Evolutionary conservation across 2,888 invertebrate genomes (phyloP).

Genomic region (Aromia moschata): DNA sequence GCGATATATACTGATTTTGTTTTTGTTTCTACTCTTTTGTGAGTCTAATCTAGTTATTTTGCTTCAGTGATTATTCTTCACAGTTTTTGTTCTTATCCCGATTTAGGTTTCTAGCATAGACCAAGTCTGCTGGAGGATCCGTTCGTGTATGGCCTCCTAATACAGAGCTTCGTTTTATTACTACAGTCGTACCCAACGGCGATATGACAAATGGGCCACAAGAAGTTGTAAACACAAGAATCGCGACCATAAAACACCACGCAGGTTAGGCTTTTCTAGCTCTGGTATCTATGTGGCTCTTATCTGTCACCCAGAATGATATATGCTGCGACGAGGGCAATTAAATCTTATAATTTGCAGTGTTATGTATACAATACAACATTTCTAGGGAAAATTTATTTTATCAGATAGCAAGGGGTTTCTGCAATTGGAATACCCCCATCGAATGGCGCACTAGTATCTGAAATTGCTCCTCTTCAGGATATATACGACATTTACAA

Average conservation of each 20-base stretch:
- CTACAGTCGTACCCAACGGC: conserved; percentile 37
- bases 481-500: not conserved
- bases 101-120: too few species aligned
- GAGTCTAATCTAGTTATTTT: too few species aligned
- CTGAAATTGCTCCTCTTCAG: conserved; percentile 11
- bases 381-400: conserved; percentile 25
- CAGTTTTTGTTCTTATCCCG: too few species aligned
- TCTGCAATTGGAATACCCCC: conserved; percentile 16
- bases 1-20: too few species aligned
- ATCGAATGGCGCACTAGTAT: conserved; percentile 14
- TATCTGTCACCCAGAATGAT: conserved; percentile 29
- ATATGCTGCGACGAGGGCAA: conserved; percentile 24
- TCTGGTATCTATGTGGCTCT: conserved; percentile 23
- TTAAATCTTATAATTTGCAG: conserved; percentile 32
- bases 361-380: conserved; percentile 25
- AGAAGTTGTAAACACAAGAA: conserved; percentile 40
- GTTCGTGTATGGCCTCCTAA: too few species aligned
- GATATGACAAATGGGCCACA: conserved; percentile 41
- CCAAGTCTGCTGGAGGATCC: too few species aligned
- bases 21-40: too few species aligned
- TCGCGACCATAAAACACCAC: conserved; percentile 38
- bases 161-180: conserved; percentile 23
- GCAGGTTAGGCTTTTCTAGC: conserved; percentile 23
- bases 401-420: conserved; percentile 23
- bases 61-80: too few species aligned